Conservation (phyloP, 2,797 vertebrate genomes). For the Neosalanx taihuensis region DNA sequence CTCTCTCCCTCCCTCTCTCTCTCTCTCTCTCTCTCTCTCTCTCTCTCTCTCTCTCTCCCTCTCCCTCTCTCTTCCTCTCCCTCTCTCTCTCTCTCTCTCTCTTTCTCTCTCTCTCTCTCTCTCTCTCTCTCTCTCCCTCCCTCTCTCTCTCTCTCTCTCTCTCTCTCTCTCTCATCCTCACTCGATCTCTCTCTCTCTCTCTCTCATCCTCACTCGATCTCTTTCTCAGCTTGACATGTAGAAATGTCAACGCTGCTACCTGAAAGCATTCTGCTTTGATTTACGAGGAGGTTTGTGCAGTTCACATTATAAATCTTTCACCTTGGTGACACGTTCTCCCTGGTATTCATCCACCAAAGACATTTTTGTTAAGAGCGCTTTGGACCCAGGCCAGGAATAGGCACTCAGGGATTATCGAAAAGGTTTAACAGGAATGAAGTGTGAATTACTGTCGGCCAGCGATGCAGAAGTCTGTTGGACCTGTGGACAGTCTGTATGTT, state of each 20-base stretch:
- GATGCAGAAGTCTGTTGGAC: conserved; percentile 4
- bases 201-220: conserved; percentile 5
- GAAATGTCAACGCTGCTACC: conserved; percentile 75
- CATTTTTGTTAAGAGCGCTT: conserved; percentile 80
- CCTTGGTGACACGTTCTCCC: conserved; percentile 78
- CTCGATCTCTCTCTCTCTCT: background rate
- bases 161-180: background rate
- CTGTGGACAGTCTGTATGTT: background rate
- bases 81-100: background rate
- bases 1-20: background rate
- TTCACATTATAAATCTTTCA: conserved; percentile 85
- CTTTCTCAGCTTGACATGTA: conserved; percentile 46
- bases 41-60: background rate
- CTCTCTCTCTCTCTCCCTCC: conserved; percentile 2
- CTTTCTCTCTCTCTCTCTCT: background rate
- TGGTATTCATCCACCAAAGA: conserved; percentile 88
- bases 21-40: background rate
- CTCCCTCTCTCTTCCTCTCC: conserved; percentile 1
- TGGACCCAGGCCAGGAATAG: conserved; percentile 84
- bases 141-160: background rate
- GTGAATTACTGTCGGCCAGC: conserved; percentile 61
- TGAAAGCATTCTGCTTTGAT: conserved; percentile 78
- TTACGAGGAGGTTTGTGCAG: conserved; percentile 79
- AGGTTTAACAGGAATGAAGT: conserved; percentile 71
- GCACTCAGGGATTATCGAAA: conserved; percentile 80